Base-by-base conservation (phyloP, 2,113 vertebrate species). In the Balaeniceps rex region DNA sequence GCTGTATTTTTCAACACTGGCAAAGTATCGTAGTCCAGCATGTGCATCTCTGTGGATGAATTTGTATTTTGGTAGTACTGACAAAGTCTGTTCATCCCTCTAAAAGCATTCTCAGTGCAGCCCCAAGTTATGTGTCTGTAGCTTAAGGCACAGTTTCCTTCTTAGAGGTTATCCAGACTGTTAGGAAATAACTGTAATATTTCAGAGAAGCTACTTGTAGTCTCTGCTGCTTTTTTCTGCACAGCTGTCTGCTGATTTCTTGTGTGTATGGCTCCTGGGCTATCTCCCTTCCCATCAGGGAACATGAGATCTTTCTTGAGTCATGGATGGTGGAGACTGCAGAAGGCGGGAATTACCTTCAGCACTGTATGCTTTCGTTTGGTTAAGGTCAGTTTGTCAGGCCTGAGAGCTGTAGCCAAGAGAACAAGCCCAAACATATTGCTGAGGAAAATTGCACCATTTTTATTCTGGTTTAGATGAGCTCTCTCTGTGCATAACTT, bases 291-390 rank as follows among this genome's bases (percentile, higher is more conserved):
- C n/a, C 10, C n/a, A 4, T 69, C 19, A 21, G 75, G 63, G 14
- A 83, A 18, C 17, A 28, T 0, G 0, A 34, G 44, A 33, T 57
- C 23, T 47, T 66, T 44, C 24, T 64, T 18, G 19, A 64, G n/a
- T 58, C 7, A 0, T 34, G 86, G 26, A 4, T 68, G 40, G n/a
- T 57, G 19, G 65, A 68, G 25, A 23, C 25, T 76, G 38, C 47
- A 79, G 31, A 54, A 78, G n/a, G 49, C 52, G 72, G 61, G n/a
- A 55, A 42, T 69, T 72, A 29, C 68, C 47, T 71, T 72, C n/a
- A 60, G 42, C 10, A 10, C 44, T 33, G 15, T 57, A 8, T 0
- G 0, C n/a, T 80, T 42, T 33, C 1, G 0, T 51, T 61, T 63
- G 60, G 36, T 83, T 51, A 76, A 83, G 44, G 63, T 63, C 66